Percentiles rank a stretch among this genome's conserved stretches.
Evolutionary conservation across 2,888 invertebrate genomes (phyloP).

Genomic region (Heterodera filipjevi): DNA sequence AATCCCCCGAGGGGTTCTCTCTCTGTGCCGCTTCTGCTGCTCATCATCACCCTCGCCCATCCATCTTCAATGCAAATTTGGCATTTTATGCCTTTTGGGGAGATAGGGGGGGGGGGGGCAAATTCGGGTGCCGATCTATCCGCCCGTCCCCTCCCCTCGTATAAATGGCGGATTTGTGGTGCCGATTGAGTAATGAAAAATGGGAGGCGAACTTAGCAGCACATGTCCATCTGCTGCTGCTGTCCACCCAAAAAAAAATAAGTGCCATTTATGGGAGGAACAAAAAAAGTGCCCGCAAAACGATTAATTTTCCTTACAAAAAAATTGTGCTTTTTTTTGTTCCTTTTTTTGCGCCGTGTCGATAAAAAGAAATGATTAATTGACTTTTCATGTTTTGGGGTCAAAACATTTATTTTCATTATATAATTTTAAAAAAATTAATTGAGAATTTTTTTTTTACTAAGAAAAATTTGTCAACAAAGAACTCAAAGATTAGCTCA

Average conservation of each 20-base stretch:
- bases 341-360: background rate
- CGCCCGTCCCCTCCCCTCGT: background rate
- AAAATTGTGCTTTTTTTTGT: background rate
- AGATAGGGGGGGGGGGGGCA: background rate
- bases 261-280: background rate
- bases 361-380: background rate
- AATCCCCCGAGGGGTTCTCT: background rate
- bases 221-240: background rate
- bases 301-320: background rate
- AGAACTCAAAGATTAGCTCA: too few species aligned
- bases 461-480: too few species aligned
- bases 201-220: background rate
- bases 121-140: background rate
- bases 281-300: slow-evolving; percentile 15
- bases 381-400: background rate
- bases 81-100: background rate
- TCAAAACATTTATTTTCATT: background rate
- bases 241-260: background rate
- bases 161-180: background rate
- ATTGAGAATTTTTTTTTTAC: too few species aligned
- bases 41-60: background rate
- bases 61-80: background rate
- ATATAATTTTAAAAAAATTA: too few species aligned
- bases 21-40: background rate
- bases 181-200: background rate